A percentile compares a stretch with the other conserved stretches of the same genome.
These are phyloP conservation scores for Arnoldichthys spilopterus DNA, from an alignment of 2,797 vertebrate genomes.

Conservation along the genomic window DNA sequence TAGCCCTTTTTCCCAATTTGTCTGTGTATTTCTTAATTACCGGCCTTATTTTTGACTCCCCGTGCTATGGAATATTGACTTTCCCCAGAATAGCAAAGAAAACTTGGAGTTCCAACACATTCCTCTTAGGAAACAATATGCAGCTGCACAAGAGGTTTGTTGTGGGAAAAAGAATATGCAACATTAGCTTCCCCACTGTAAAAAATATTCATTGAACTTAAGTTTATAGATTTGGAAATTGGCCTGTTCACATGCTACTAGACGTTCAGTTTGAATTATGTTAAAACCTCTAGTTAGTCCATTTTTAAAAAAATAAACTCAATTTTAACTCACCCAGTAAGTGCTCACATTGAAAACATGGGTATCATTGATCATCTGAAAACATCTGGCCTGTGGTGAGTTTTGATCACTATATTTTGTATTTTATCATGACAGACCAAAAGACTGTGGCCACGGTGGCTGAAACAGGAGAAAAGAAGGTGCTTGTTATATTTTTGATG, in stretches of 20 bases:
- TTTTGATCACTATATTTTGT: constrained; percentile 22
- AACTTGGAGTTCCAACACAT: not conserved
- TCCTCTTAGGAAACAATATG: too few relatives aligned
- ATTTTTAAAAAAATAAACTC: too few relatives aligned
- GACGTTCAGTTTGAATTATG: too few relatives aligned
- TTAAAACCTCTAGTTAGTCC: too few relatives aligned
- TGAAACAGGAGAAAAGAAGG: constrained; percentile 30
- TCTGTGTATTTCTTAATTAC: constrained; percentile 4
- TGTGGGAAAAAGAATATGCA: not conserved
- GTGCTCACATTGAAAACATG: not conserved
- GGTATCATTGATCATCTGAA: not conserved
- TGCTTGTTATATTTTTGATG: constrained; percentile 43
- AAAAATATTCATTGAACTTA: too few relatives aligned
- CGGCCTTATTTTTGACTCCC: constrained; percentile 20
- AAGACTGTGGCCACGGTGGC: constrained; percentile 48
- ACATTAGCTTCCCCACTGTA: not conserved
- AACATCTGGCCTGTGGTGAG: not conserved
- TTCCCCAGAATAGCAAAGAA: constrained; percentile 39
- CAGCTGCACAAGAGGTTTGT: not conserved
- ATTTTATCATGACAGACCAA: constrained; percentile 40
- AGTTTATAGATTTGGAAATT: too few relatives aligned
- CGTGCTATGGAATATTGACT: constrained; percentile 44
- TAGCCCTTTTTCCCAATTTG: not conserved
- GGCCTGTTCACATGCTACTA: too few relatives aligned
- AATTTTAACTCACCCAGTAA: not conserved